Evolutionary conservation across 2,888 invertebrate species (phyloP).

Genomic region (Apomyelois bistriatella): DNA sequence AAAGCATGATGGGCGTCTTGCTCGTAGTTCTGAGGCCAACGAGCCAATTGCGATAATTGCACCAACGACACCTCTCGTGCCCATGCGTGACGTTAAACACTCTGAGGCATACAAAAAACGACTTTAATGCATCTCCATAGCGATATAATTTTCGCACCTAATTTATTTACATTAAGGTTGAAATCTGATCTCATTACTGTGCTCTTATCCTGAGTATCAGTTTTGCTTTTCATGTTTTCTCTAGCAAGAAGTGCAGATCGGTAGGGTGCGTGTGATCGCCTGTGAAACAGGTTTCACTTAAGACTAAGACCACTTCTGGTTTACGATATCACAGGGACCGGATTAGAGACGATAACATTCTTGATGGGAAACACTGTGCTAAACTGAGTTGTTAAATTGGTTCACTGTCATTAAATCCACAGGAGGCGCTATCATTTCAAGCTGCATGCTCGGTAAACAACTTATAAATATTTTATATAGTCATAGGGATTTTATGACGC

Average conservation of each 20-base stretch:
- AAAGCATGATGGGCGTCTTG: conserved; percentile 67
- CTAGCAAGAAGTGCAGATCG: conserved; percentile 46
- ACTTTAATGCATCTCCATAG: conserved; percentile 35
- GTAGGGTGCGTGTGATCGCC: conserved; percentile 62
- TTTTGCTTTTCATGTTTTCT: conserved; percentile 53
- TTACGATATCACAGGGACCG: conserved; percentile 73
- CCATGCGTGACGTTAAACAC: conserved; percentile 68
- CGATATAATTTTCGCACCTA: conserved; percentile 39
- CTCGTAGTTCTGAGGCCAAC: conserved; percentile 55
- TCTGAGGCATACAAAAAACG: conserved; percentile 41
- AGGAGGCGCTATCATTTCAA: conserved; percentile 48
- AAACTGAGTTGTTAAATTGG: conserved; percentile 65
- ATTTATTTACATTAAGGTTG: conserved; percentile 36
- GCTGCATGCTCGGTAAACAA: conserved; percentile 41
- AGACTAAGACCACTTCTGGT: conserved; percentile 72
- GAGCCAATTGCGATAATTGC: conserved; percentile 79
- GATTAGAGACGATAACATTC: conserved; percentile 74
- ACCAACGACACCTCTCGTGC: conserved; percentile 71
- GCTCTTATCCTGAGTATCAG: conserved; percentile 8
- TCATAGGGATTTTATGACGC: conserved; percentile 6
- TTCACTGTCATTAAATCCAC: conserved; percentile 56
- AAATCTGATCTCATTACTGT: conserved; percentile 34
- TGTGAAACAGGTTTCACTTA: conserved; percentile 67
- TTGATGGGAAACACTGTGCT: conserved; percentile 66
- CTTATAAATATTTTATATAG: conserved; percentile 40